Percentiles rank a stretch among this genome's conserved stretches.
phyloP scores from a whole-genome alignment of 2,888 invertebrate species.

The Scaptomyza polygonia region DNA sequence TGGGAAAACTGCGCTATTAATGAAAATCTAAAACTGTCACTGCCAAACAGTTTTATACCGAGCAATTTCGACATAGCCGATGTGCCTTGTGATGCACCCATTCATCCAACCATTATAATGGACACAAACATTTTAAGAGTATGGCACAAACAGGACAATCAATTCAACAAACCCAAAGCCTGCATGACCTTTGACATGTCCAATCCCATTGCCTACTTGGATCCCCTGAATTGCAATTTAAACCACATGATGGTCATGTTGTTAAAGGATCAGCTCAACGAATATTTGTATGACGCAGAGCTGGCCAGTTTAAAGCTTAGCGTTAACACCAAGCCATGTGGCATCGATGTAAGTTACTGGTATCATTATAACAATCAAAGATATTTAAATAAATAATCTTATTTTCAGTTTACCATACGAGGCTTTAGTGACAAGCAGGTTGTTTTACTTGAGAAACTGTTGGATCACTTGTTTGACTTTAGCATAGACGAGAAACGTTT shows the following conservation, averaged over 20 bases:
- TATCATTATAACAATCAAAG: background rate
- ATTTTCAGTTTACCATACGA: constrained; percentile 88
- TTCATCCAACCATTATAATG: constrained; percentile 89
- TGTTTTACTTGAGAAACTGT: constrained; percentile 92
- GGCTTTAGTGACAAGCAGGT: constrained; percentile 97
- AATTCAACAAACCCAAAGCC: constrained; percentile 94
- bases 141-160: constrained; percentile 98
- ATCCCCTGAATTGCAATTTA: constrained; percentile 93
- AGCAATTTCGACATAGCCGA: constrained; percentile 90
- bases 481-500: constrained; percentile 92
- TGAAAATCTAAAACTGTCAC: constrained; percentile 90
- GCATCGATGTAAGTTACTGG: constrained; percentile 90
- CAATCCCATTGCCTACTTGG: constrained; percentile 94
- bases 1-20: constrained; percentile 89
- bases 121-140: constrained; percentile 92
- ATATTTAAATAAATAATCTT: no score
- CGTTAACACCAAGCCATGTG: constrained; percentile 91
- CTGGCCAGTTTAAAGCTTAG: constrained; percentile 94
- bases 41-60: constrained; percentile 96
- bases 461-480: constrained; percentile 93
- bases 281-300: constrained; percentile 96
- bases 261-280: constrained; percentile 94
- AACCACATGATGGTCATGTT: constrained; percentile 93
- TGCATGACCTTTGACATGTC: constrained; percentile 88
- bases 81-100: constrained; percentile 86